Conservation (phyloP, 2,113 vertebrate species). For the Anguilla japonica region DNA sequence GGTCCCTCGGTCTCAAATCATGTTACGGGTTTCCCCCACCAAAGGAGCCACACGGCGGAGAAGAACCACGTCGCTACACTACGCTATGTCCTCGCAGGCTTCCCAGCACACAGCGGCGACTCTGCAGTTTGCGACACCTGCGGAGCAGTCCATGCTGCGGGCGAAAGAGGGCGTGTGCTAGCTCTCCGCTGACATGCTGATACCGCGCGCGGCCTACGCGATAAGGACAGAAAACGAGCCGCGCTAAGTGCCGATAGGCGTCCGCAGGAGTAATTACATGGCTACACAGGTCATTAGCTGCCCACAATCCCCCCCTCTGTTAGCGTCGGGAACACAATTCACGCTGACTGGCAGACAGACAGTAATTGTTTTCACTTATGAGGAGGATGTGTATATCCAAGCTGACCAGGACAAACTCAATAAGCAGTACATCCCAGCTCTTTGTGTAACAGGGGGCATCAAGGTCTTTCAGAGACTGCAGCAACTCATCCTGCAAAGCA, state of each 20-base stretch:
- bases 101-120: neutral
- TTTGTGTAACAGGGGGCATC: neutral
- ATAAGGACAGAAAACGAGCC: neutral
- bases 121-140: neutral
- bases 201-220: neutral
- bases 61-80: neutral
- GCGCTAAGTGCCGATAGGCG: neutral
- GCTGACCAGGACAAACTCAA: neutral
- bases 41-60: neutral
- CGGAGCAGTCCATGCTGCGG: neutral
- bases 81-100: neutral
- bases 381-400: neutral
- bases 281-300: neutral
- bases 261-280: neutral
- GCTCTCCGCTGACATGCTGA: neutral
- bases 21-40: neutral
- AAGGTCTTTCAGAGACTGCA: neutral
- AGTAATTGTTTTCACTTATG: neutral
- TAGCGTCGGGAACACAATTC: neutral
- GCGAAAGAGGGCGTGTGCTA: neutral
- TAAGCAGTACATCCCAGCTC: neutral
- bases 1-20: neutral
- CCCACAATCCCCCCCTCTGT: neutral
- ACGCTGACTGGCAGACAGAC: neutral
- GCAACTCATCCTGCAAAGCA: constrained; percentile 27